Percentiles rank a stretch among this genome's conserved stretches.
Conservation (phyloP, 1,140 invertebrate species). For the Drosophila rhopaloa region DNA sequence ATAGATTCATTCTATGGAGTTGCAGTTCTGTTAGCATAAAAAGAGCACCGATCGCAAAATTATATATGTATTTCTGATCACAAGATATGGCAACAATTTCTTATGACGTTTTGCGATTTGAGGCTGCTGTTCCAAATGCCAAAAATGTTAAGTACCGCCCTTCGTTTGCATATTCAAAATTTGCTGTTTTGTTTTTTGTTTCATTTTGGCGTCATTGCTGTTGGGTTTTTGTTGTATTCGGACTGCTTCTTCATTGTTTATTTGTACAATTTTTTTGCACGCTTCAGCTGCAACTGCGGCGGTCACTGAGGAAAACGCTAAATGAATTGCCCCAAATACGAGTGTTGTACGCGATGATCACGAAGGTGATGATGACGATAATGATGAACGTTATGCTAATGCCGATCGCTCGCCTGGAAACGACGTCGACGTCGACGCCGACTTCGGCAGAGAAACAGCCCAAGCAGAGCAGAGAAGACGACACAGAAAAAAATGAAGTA, state of each 20-base stretch:
- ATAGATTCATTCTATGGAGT: no score
- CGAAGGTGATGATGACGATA: slow-evolving; percentile 26
- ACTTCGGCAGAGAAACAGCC: slow-evolving; percentile 32
- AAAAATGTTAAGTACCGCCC: slow-evolving; percentile 29
- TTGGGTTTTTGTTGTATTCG: slow-evolving; percentile 21
- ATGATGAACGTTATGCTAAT: slow-evolving; percentile 65
- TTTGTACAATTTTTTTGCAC: slow-evolving; percentile 51
- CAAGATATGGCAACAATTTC: not conserved
- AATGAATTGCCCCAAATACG: slow-evolving; percentile 80
- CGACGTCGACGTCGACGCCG: slow-evolving; percentile 18
- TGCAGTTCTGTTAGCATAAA: no score
- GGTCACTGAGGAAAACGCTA: slow-evolving; percentile 67
- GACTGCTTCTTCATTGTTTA: slow-evolving; percentile 18
- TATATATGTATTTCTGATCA: not conserved
- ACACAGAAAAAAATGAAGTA: slow-evolving; percentile 3
- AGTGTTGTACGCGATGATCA: slow-evolving; percentile 51
- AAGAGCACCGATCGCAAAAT: no score
- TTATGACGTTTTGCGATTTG: not conserved
- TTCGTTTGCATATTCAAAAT: slow-evolving; percentile 19
- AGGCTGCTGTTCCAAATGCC: not conserved
- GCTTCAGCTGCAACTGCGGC: slow-evolving; percentile 69
- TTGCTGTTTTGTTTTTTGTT: slow-evolving; percentile 15
- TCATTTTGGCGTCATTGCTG: slow-evolving; percentile 6
- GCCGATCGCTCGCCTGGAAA: slow-evolving; percentile 76
- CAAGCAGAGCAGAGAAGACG: slow-evolving; percentile 29